Evolutionary conservation across 2,113 vertebrate species (phyloP).

Genomic region (Zootoca vivipara): DNA sequence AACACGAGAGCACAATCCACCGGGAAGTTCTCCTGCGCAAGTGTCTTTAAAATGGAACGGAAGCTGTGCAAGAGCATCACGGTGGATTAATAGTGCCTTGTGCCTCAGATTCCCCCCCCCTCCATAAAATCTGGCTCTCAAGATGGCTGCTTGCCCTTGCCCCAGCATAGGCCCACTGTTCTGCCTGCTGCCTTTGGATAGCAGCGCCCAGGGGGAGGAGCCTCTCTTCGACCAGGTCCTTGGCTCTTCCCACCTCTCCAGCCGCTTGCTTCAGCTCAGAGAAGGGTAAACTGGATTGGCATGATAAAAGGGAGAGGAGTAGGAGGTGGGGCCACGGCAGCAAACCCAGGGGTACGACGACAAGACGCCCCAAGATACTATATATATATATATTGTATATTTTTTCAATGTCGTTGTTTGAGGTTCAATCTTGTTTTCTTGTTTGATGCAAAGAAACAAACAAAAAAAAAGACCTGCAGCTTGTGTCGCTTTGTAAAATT

Average conservation of each 20-base stretch:
- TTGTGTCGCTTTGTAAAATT: conserved; percentile 76
- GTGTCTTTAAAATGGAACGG: background rate
- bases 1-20: background rate
- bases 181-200: background rate
- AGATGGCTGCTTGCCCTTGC: background rate
- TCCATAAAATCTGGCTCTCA: background rate
- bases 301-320: background rate
- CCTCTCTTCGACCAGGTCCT: background rate
- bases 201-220: background rate
- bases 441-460: conserved; percentile 67
- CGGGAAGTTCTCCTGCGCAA: background rate
- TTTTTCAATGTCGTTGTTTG: conserved; percentile 83
- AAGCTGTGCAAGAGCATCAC: background rate
- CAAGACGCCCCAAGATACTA: conserved; percentile 57
- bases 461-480: conserved; percentile 58
- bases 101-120: background rate
- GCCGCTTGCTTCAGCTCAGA: background rate
- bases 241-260: background rate
- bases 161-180: background rate
- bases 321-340: conserved; percentile 3
- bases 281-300: background rate
- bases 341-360: conserved; percentile 17
- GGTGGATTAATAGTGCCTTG: background rate
- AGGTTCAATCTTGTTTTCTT: conserved; percentile 73
- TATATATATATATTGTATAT: conserved; percentile 85